Base-by-base conservation (phyloP, 2,888 invertebrate species). In the Hypomecis atomaria region DNA sequence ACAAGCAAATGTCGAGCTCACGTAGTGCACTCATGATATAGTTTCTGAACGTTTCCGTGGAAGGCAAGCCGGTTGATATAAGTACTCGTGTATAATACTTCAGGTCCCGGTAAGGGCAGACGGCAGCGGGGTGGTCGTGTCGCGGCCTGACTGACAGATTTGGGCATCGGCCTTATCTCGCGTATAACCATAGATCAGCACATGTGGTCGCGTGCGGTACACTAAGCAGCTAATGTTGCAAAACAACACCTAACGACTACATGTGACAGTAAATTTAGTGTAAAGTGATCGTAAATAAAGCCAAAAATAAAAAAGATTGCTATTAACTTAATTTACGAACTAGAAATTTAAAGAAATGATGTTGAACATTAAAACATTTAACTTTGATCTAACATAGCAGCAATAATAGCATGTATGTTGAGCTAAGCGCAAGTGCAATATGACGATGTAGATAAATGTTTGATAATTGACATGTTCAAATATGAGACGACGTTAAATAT, bases 151-250 rank as follows among this genome's bases (percentile, higher is more conserved):
- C 37, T 62, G 65, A 73, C 72, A 70, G 74, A 78, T 83, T 79
- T 76, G 76, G 77, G 71, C 76, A 70, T 71, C 69, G 69, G 70
- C 65, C 62, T 75, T 78, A 78, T 78, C 76, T 76, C 71, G 69
- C 70, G 64, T 78, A 74, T 52, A 23, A 10, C 74, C 76, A 72
- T 66, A 67, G 65, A 66, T 66, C 69, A 63, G 62, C 78, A 79
- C 77, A 79, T 80, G 81, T 73, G 72, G 70, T 81, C 79, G 76
- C 78, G 78, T 77, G 78, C 73, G 76, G 71, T 67, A 68, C 78
- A 76, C 78, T 78, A 75, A 81, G 75, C 80, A 82, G 82, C 78
- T 11, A 10, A 52, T 77, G 78, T 75, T 75, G 70, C 71, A 70
- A 74, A 76, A 71, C 71, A 74, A 48, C 38, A 55, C n/a, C 49